Base-by-base conservation (phyloP, 2,113 vertebrate species). In the Pundamilia nyererei region DNA sequence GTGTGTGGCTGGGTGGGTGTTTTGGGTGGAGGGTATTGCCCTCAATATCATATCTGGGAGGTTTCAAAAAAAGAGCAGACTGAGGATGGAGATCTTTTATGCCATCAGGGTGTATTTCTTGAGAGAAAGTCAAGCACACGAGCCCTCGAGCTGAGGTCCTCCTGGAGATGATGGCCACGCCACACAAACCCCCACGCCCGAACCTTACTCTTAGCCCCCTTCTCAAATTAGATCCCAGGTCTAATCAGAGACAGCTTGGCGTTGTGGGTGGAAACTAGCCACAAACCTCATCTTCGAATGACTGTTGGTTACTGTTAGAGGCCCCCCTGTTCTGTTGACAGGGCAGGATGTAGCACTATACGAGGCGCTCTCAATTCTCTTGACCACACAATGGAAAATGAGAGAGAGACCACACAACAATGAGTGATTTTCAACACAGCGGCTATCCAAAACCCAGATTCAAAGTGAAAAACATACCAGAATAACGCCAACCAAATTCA, bases 241-340 rank as follows among this genome's bases (percentile, higher is more conserved):
- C 92, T 95, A 96, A 95, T 95, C 93, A 96, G 91, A 95, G 89
- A 92, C 93, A 94, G 93, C 93, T 94, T 94, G 93, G 91, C 87
- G 51, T 92, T 94, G 95, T 93, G 94, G 93, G 93, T 94, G 94
- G 94, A 96, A 95, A 95, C 93, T 93, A 94, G 92, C 95, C 94
- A 91, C 95, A 96, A 93, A 93, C 93, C 93, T 92, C 94, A 94
- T 95, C 95, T 95, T 94, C 92, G 94, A 94, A 95, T 95, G 88
- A 85, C 91, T 92, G 84, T 80, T 93, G 91, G 95, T 92, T 92
- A 85, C 89, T 92, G 85, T 84, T 85, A 83, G 93, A 93, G 93
- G 90, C 94, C 90, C 92, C 91, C 93, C 91, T 92, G 89, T 86
- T 94, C 90, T 94, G 91, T 92, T 92, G 92, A 94, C 91, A 92